Evolutionary conservation across 1,140 invertebrate genomes (phyloP).

Genomic region (Eufriesea mexicana): DNA sequence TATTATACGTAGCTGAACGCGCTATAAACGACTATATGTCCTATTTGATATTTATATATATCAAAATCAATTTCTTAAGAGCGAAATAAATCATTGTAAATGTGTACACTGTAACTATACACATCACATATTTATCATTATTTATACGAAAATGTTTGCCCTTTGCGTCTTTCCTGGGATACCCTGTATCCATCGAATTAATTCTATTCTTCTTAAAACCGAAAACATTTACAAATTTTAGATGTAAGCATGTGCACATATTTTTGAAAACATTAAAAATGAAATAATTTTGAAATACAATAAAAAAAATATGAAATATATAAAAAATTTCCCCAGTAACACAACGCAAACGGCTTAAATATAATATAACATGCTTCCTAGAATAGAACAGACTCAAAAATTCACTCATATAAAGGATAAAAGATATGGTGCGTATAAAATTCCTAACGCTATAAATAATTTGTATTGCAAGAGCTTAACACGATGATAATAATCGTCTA

Average conservation of each 20-base stretch:
- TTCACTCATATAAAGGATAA: slow-evolving; percentile 57
- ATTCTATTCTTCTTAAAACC: background rate
- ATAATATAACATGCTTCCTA: slow-evolving; percentile 21
- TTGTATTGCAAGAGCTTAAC: slow-evolving; percentile 59
- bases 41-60: slow-evolving; percentile 24
- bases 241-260: background rate
- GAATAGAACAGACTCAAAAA: slow-evolving; percentile 47
- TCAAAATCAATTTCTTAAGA: slow-evolving; percentile 22
- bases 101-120: slow-evolving; percentile 11
- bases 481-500: slow-evolving; percentile 57
- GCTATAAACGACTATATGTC: slow-evolving; percentile 26
- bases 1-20: slow-evolving; percentile 24
- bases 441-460: slow-evolving; percentile 59
- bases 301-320: background rate
- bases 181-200: slow-evolving; percentile 42
- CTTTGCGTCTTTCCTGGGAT: slow-evolving; percentile 39
- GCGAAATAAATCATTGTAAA: background rate
- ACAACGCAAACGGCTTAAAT: slow-evolving; percentile 38
- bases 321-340: slow-evolving; percentile 28
- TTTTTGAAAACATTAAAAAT: background rate
- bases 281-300: background rate
- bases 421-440: slow-evolving; percentile 60
- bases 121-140: background rate
- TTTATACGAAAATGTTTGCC: slow-evolving; percentile 1
- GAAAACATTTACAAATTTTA: background rate